These are phyloP conservation scores for Apogon talboti DNA, from an alignment of 2,797 vertebrate species.

Conservation along the genomic window DNA sequence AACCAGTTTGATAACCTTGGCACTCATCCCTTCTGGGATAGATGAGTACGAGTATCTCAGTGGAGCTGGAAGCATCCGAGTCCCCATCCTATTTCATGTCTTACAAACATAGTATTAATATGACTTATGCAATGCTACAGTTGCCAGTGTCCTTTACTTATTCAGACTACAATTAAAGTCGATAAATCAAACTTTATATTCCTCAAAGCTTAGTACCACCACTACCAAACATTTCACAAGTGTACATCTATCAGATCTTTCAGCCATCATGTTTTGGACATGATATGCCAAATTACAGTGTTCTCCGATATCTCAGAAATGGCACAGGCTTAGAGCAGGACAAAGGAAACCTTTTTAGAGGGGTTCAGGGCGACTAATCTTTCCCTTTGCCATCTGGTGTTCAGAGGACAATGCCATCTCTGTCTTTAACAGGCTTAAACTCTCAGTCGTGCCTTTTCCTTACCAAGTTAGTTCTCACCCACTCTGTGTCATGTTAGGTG, in stretches of 20 bases:
- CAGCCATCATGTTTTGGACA: constrained; percentile 48
- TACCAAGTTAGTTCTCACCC: constrained; percentile 47
- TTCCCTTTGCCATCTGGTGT: constrained; percentile 73
- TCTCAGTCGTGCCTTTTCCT: constrained; percentile 45
- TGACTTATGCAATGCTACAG: constrained; percentile 17
- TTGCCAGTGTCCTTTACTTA: constrained; percentile 9
- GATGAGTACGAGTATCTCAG: constrained; percentile 46
- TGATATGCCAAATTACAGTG: constrained; percentile 60
- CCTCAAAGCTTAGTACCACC: neutral
- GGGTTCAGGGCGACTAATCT: constrained; percentile 69
- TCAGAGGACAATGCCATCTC: constrained; percentile 67
- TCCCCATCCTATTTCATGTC: constrained; percentile 26
- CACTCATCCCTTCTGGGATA: constrained; percentile 52
- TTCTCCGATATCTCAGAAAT: constrained; percentile 67
- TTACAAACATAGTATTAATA: neutral
- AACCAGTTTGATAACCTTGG: constrained; percentile 67
- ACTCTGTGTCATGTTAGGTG: constrained; percentile 21
- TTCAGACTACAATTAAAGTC: constrained; percentile 7
- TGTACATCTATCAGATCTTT: constrained; percentile 38
- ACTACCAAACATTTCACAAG: constrained; percentile 36
- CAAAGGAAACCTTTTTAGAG: constrained; percentile 64
- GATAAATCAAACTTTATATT: constrained; percentile 15
- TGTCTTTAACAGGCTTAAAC: constrained; percentile 61
- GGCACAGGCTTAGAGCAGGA: constrained; percentile 51
- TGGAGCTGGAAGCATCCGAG: constrained; percentile 19